Base-by-base conservation (phyloP, 1,140 invertebrate genomes). In the Lordiphosa mommai region DNA sequence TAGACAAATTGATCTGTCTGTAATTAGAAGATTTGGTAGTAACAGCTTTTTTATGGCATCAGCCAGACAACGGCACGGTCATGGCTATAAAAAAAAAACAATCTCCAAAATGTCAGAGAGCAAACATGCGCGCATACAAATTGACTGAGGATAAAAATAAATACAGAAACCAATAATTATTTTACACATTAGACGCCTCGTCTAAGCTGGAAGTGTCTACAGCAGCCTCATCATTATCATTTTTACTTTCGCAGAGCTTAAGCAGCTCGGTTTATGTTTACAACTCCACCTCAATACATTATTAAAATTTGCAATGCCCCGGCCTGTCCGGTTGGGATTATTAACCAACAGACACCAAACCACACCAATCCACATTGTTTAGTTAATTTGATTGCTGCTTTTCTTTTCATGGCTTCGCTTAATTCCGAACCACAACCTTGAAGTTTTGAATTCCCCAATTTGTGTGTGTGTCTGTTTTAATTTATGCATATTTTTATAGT, bases 401-500 rank as follows among this genome's bases (percentile, higher is more conserved):
- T 69, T 65, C 40, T 59, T 38, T 66, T 70, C 50, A 67, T 38
- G 55, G 23, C 23, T 27, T 27, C 6, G 23, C 23, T 27, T 27
- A 27, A 27, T 27, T 7, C 23, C 23, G 23, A 27, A 27, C 36
- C 17, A n/a, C 34, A 52, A 71, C 68, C 63, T 71, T 71, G 63
- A 63, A 50, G 14, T 29, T 58, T 49, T 46, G 16, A 30, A 48
- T 37, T 66, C 63, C 58, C 63, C 40, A 23, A 23, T 43, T 43
- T 43, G 27, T 23, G 40, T 41, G 40, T 43, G 40, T 43, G 40
- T 43, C 20, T 43, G 40, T 27, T 29, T 43, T 57, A 63, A 71
- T 61, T 63, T 57, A 67, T 67, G 37, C 37, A 52, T 52, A 38
- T 32, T 66, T 60, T 51, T 51, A 57, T 63, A 29, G 30, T 63